Conservation (phyloP, 1,140 invertebrate genomes). For the Brachionus plicatilis region DNA sequence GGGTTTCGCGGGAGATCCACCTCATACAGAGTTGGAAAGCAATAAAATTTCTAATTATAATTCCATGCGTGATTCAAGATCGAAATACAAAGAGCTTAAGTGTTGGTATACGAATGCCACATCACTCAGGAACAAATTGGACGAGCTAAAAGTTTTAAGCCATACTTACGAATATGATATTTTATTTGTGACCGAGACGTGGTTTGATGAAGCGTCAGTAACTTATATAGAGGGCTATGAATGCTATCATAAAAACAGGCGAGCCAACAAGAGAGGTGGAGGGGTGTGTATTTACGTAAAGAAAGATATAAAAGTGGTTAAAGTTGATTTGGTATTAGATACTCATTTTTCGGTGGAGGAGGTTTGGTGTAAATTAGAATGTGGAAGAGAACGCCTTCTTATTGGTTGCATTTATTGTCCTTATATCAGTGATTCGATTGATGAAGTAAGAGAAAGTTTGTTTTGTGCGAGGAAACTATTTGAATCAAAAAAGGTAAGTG, state of each 20-base stretch:
- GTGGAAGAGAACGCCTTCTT: background rate
- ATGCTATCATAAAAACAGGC: background rate
- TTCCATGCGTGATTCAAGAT: background rate
- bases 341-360: background rate
- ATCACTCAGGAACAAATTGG: background rate
- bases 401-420: slow-evolving; percentile 5
- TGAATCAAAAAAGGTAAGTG: slow-evolving; percentile 1
- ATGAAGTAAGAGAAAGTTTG: background rate
- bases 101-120: background rate
- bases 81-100: background rate
- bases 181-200: background rate
- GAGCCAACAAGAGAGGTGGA: background rate
- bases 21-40: background rate
- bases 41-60: background rate
- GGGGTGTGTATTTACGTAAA: slow-evolving; percentile 11
- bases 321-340: no score
- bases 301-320: background rate
- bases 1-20: no score
- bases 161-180: background rate
- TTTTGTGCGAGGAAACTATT: background rate
- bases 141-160: background rate
- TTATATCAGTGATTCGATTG: background rate
- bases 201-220: background rate
- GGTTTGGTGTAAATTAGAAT: background rate
- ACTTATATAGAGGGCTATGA: background rate